A percentile compares a stretch with the other conserved stretches of the same genome.
Evolutionary conservation across 2,797 vertebrate genomes (phyloP).

Genomic region (Odontamblyopus rebecca): DNA sequence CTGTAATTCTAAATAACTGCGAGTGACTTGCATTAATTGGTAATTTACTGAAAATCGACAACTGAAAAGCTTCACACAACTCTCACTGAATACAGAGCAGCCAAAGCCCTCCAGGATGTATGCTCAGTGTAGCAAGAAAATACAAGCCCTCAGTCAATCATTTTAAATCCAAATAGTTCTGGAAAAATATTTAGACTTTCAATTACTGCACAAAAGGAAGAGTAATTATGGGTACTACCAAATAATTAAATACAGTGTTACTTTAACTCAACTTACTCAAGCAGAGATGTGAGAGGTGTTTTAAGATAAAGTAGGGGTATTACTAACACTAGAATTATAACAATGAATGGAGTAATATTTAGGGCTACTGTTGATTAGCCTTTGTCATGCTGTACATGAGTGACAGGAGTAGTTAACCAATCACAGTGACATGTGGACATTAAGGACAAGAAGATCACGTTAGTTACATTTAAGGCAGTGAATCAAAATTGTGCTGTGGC

Average conservation of each 20-base stretch:
- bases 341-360: no score
- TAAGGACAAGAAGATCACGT: no score
- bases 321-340: neutral
- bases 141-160: slow-evolving; percentile 17
- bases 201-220: slow-evolving; percentile 13
- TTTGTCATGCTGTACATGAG: no score
- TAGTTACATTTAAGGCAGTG: no score
- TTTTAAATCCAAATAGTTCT: slow-evolving; percentile 18
- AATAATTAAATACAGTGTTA: neutral
- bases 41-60: slow-evolving; percentile 23
- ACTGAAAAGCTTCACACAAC: slow-evolving; percentile 4
- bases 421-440: no score
- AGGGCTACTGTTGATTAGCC: no score
- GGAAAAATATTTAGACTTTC: slow-evolving; percentile 14
- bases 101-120: neutral
- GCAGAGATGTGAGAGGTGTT: neutral
- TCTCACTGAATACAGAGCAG: slow-evolving; percentile 26
- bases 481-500: no score
- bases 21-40: slow-evolving; percentile 9
- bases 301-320: neutral
- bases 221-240: neutral
- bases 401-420: no score
- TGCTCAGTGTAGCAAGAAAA: slow-evolving; percentile 11
- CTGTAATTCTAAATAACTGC: neutral
- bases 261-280: neutral